Percentiles rank a stretch among this genome's conserved stretches.
phyloP scores from a whole-genome alignment of 1,140 invertebrate genomes.

The Zaprionus vittiger region DNA sequence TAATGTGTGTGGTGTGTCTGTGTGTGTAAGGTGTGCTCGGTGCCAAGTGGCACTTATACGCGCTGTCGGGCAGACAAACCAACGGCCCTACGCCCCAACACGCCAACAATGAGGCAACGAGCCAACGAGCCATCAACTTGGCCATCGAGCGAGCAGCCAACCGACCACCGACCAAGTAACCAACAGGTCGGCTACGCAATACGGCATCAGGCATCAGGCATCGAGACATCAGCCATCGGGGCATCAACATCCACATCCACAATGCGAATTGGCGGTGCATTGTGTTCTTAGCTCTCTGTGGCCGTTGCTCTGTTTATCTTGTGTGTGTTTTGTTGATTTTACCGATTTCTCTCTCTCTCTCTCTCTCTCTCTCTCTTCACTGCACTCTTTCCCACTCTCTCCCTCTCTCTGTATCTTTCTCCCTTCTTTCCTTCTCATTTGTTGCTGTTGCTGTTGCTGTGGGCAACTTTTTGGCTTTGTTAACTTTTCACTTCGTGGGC shows the following conservation, averaged over 20 bases:
- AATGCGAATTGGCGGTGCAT: slow-evolving; percentile 29
- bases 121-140: neutral
- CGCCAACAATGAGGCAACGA: neutral
- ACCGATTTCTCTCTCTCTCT: slow-evolving; percentile 57
- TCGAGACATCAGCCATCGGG: neutral
- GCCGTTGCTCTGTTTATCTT: slow-evolving; percentile 61
- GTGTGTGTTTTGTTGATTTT: slow-evolving; percentile 80
- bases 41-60: slow-evolving; percentile 32
- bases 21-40: neutral
- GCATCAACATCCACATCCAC: slow-evolving; percentile 18
- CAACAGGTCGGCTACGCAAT: slow-evolving; percentile 51
- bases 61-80: slow-evolving; percentile 18
- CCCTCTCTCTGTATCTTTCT: neutral
- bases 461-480: slow-evolving; percentile 61
- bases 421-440: slow-evolving; percentile 7
- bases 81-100: neutral
- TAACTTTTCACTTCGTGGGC: slow-evolving; percentile 65
- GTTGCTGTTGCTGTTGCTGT: slow-evolving; percentile 33
- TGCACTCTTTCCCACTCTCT: neutral
- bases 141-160: neutral
- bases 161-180: slow-evolving; percentile 20
- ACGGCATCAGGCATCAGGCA: neutral
- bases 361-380: neutral
- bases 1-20: neutral
- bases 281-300: slow-evolving; percentile 30